Evolutionary conservation across 1,140 invertebrate genomes (phyloP).

Genomic region (Pomacea maculata): DNA sequence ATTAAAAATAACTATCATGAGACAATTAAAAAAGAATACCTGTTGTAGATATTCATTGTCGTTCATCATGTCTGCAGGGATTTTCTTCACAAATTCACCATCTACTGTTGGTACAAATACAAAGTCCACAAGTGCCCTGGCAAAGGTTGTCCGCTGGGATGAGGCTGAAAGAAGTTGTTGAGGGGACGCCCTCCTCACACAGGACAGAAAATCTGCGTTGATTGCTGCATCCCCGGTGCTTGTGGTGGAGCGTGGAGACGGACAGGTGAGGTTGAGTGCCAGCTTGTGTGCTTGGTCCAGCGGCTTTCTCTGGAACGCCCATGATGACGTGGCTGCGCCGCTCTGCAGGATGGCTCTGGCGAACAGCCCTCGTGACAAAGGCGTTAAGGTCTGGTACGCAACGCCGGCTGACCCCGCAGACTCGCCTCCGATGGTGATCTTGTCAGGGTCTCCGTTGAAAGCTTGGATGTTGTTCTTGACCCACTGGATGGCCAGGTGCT

Average conservation of each 20-base stretch:
- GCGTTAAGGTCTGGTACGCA: conserved; percentile 30
- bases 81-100: not conserved
- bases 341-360: conserved; percentile 38
- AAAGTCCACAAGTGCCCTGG: not conserved
- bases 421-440: conserved; percentile 78
- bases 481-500: conserved; percentile 57
- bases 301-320: conserved; percentile 66
- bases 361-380: conserved; percentile 35
- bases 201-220: not conserved
- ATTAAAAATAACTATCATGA: too few relatives aligned
- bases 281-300: conserved; percentile 77
- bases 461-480: conserved; percentile 64
- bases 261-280: conserved; percentile 66
- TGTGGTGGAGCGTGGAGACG: too few relatives aligned
- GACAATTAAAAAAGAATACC: not conserved
- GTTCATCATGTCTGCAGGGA: not conserved
- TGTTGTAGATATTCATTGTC: not conserved
- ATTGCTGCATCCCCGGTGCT: not conserved
- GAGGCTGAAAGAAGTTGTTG: not conserved
- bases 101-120: not conserved
- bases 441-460: conserved; percentile 73
- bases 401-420: conserved; percentile 62
- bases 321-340: conserved; percentile 20
- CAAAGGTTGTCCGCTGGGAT: not conserved
- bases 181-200: not conserved